phyloP scores from a whole-genome alignment of 2,797 vertebrate species.

The Tinamus major region DNA sequence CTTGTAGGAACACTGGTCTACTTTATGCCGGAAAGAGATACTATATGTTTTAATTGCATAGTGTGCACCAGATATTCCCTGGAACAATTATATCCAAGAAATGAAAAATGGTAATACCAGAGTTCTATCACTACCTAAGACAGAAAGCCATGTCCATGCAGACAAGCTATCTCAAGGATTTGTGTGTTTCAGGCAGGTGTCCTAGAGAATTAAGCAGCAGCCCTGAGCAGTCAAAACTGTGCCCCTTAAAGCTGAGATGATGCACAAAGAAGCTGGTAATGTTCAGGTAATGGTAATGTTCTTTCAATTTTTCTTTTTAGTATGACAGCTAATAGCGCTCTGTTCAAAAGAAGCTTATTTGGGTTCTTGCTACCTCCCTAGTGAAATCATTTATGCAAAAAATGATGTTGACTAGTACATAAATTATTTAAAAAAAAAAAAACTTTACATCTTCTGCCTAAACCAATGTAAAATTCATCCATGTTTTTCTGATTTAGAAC shows the following conservation, averaged over 20 bases:
- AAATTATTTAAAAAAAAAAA: background rate
- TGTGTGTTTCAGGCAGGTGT: fast-evolving
- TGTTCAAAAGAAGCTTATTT: background rate
- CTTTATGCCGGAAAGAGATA: background rate
- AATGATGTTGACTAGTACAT: background rate
- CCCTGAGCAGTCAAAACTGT: background rate
- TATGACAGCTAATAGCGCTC: background rate
- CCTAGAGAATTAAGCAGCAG: background rate
- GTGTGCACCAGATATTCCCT: background rate
- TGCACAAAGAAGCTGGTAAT: background rate
- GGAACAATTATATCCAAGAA: background rate
- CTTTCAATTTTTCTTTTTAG: background rate
- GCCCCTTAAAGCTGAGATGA: background rate
- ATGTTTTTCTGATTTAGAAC: background rate
- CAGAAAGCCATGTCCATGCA: background rate
- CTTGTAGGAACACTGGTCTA: background rate
- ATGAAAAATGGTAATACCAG: background rate
- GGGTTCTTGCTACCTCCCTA: background rate
- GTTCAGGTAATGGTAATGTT: background rate
- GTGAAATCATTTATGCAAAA: background rate
- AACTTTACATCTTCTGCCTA: background rate
- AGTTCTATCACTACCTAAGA: background rate
- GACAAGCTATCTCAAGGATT: background rate
- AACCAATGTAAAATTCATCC: background rate
- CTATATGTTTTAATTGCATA: background rate